Conservation (phyloP, 2,888 invertebrate species). For the Zhuqinia jingwanae region DNA sequence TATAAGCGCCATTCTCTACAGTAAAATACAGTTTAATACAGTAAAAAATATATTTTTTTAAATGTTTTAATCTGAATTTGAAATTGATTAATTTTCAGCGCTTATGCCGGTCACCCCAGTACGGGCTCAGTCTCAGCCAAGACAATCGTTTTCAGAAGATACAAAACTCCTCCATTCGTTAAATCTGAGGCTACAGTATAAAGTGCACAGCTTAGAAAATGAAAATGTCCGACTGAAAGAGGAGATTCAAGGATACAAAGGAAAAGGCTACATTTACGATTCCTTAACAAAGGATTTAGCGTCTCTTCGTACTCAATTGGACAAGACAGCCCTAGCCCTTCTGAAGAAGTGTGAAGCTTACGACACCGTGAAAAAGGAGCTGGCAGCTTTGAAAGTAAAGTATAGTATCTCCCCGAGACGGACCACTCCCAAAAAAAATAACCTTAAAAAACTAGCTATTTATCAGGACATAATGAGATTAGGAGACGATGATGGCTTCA, state of each 20-base stretch:
- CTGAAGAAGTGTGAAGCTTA: constrained; percentile 57
- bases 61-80: no score
- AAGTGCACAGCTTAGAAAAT: constrained; percentile 40
- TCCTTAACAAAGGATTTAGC: constrained; percentile 55
- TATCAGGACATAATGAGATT: constrained; percentile 24
- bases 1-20: no score
- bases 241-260: constrained; percentile 24
- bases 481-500: background rate
- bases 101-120: background rate
- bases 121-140: background rate
- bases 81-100: background rate
- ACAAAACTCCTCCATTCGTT: constrained; percentile 31
- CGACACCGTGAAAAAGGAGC: constrained; percentile 45
- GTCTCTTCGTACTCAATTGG: constrained; percentile 51
- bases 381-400: constrained; percentile 17
- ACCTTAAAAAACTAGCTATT: constrained; percentile 17
- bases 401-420: background rate
- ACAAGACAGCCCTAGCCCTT: constrained; percentile 51
- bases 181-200: constrained; percentile 50
- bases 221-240: constrained; percentile 36
- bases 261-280: constrained; percentile 33
- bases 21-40: no score
- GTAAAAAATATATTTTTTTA: no score
- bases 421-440: background rate
- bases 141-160: constrained; percentile 1